Evolutionary conservation across 2,888 invertebrate species (phyloP), one percentile per base, ranked within the genome.

Genomic region (Eupithecia inturbata): DNA sequence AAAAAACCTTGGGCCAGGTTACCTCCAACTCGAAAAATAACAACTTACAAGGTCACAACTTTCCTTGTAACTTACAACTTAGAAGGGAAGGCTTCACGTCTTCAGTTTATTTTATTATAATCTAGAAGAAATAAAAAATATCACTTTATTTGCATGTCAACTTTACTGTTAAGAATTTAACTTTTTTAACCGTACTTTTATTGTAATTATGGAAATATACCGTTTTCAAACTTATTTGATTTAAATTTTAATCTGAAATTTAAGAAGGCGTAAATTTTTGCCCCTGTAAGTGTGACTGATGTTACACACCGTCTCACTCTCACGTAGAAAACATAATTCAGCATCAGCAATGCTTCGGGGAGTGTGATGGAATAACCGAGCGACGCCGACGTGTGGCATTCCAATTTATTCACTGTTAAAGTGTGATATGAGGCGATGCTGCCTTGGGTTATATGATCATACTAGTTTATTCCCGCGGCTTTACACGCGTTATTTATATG

Each of bases 291-390:
- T 57, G 57, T 57, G 57, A 57, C 1, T 26, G 22, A 53, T 10
- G 22, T n/a, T 49, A 19, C 19, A 49, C 7, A 49, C n/a, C 7
- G 49, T 22, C 57, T 14, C 26, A 57, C 14, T 22, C 39, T 22
- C 26, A 66, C 22, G 85, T 83, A 82, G 85, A 88, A 89, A 89
- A 90, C 86, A 87, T 85, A 86, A 89, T 89, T 88, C 86, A 80
- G 80, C 82, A 82, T 80, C 77, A 84, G 84, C 82, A 83, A 83
- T 77, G 83, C 82, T 82, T 77, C 80, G 79, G 74, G 81, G 83
- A 71, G 22, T 84, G 82, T 88, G 88, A 89, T 89, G 88, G 88
- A 89, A 89, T 90, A 86, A 88, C 88, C 87, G 85, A 82, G 84
- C 78, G 82, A 86, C 84, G 81, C 85, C 78, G 82, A 86, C 84